A percentile compares a stretch with the other conserved stretches of the same genome.
Conservation (phyloP, 2,888 invertebrate genomes). For the Drosophila mayaguana region DNA sequence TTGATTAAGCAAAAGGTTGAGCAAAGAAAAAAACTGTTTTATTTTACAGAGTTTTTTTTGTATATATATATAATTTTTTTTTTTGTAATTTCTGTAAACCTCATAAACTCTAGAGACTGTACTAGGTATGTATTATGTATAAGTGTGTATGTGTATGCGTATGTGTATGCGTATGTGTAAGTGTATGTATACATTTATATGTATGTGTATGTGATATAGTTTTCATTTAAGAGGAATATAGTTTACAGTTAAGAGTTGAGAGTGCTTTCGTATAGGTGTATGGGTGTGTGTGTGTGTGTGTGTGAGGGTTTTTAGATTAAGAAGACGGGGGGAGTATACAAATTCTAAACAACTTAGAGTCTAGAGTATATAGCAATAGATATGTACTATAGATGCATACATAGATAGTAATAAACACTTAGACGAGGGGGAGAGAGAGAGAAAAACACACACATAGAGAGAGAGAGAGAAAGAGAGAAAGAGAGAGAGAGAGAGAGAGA, state of each 20-base stretch:
- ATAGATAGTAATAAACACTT: constrained; percentile 47
- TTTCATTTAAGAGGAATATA: constrained; percentile 35
- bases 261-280: constrained; percentile 19
- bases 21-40: constrained; percentile 47
- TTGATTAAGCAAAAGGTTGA: constrained; percentile 34
- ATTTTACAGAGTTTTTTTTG: constrained; percentile 44
- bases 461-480: not conserved
- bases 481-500: constrained; percentile 12
- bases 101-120: constrained; percentile 53
- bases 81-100: constrained; percentile 30
- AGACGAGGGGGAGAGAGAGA: constrained; percentile 14
- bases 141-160: constrained; percentile 23
- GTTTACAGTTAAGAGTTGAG: constrained; percentile 50
- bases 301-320: not conserved
- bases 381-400: constrained; percentile 43
- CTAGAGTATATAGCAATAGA: constrained; percentile 45
- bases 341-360: constrained; percentile 60
- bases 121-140: constrained; percentile 20
- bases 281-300: not conserved
- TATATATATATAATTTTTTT: not conserved
- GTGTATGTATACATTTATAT: constrained; percentile 9
- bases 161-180: not conserved
- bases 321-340: constrained; percentile 4
- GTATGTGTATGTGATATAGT: constrained; percentile 30
- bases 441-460: constrained; percentile 15